Percentiles rank a stretch among this genome's conserved stretches.
Conservation (phyloP, 1,140 invertebrate genomes). For the Leptopilina clavipes region DNA sequence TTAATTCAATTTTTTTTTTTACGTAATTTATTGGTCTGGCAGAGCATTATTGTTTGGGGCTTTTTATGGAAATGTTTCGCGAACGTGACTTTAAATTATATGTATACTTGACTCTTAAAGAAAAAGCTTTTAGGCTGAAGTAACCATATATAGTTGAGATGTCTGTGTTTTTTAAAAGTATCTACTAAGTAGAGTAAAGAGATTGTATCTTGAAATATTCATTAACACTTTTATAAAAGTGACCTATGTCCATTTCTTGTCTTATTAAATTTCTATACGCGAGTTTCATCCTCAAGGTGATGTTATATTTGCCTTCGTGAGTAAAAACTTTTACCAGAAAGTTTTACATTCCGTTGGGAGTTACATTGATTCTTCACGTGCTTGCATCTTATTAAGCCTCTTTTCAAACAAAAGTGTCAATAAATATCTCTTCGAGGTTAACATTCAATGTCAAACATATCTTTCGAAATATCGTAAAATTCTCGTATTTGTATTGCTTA, state of each 20-base stretch:
- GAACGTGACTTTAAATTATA: background rate
- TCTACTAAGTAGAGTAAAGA: slow-evolving; percentile 4
- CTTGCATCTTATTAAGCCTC: slow-evolving; percentile 22
- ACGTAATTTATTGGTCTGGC: too few relatives aligned
- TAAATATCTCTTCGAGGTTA: background rate
- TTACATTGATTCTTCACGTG: slow-evolving; percentile 1
- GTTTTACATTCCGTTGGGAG: background rate
- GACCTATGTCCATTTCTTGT: slow-evolving; percentile 12
- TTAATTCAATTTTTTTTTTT: background rate
- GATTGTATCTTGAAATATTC: slow-evolving; percentile 13
- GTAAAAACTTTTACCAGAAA: background rate
- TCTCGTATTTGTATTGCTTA: too few relatives aligned
- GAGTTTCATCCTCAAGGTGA: slow-evolving; percentile 14
- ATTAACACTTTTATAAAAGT: background rate
- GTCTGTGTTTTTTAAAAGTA: background rate
- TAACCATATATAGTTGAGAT: slow-evolving; percentile 19
- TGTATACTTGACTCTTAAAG: background rate
- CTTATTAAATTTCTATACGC: slow-evolving; percentile 18
- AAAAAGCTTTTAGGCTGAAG: slow-evolving; percentile 2
- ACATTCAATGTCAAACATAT: background rate
- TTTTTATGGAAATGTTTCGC: slow-evolving; percentile 16
- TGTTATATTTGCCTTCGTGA: slow-evolving; percentile 2
- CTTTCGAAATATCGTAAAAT: background rate
- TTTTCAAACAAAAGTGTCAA: slow-evolving; percentile 8
- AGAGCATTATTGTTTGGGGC: too few relatives aligned